Conservation (phyloP, 1,140 invertebrate genomes). For the Pachypeltis micranthus region DNA sequence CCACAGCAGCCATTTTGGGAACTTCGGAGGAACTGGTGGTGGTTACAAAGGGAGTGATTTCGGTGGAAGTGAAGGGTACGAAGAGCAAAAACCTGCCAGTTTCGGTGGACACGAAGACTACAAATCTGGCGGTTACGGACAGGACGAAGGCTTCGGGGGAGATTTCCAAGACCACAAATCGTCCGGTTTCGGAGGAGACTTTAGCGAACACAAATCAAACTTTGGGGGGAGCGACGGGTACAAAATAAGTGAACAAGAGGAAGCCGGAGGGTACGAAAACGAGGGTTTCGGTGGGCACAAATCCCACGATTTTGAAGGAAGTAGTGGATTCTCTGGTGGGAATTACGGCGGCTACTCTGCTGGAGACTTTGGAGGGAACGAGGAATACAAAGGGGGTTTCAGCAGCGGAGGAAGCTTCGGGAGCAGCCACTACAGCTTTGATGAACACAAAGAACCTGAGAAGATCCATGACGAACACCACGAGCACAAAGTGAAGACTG, state of each 20-base stretch:
- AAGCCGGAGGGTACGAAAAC: neutral
- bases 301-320: neutral
- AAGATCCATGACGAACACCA: constrained; percentile 29
- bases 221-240: neutral
- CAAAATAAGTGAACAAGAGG: neutral
- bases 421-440: neutral
- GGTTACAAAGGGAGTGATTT: neutral
- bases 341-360: neutral
- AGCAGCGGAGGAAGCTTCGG: neutral
- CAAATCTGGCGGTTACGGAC: neutral
- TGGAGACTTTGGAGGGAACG: neutral
- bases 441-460: neutral
- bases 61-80: neutral
- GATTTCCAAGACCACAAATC: neutral
- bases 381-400: neutral
- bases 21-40: neutral
- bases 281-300: neutral
- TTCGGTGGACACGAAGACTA: too few species aligned
- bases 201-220: neutral
- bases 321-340: neutral
- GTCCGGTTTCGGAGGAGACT: neutral
- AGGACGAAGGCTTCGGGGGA: neutral
- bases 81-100: too few species aligned
- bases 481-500: constrained; percentile 53
- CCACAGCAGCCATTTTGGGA: neutral